These are phyloP conservation scores for Propithecus perrieri DNA, from an alignment of 2,797 vertebrate species.

Conservation along the genomic window DNA sequence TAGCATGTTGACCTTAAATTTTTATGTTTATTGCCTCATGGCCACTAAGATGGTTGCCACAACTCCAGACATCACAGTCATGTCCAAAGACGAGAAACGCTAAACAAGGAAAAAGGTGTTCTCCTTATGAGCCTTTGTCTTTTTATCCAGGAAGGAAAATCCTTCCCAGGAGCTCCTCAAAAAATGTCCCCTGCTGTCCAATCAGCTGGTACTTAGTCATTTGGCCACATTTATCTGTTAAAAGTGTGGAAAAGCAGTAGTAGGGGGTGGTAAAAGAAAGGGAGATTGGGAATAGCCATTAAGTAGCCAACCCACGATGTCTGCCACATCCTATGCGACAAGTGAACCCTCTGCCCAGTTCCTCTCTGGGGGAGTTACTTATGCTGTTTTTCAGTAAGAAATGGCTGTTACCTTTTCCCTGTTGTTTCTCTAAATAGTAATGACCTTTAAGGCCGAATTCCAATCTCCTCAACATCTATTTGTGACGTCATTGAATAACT, in stretches of 20 bases:
- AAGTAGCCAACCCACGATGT: neutral
- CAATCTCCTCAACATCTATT: neutral
- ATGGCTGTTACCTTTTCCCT: neutral
- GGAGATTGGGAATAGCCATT: neutral
- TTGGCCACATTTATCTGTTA: neutral
- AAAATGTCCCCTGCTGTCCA: neutral
- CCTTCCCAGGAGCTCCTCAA: neutral
- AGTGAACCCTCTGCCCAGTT: neutral
- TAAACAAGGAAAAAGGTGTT: neutral
- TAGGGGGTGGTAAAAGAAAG: neutral
- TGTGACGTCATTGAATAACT: neutral
- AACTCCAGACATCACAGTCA: neutral
- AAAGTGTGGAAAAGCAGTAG: neutral
- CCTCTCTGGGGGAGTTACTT: neutral
- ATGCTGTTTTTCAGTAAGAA: neutral
- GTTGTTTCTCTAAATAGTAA: neutral
- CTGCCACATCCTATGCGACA: neutral
- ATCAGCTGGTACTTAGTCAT: neutral
- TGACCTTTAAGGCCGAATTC: neutral
- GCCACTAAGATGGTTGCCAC: neutral
- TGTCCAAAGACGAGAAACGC: neutral
- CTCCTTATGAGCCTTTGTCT: neutral
- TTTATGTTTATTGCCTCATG: neutral
- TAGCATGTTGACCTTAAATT: neutral
- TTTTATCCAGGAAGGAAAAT: neutral